Evolutionary conservation across 2,888 invertebrate genomes (phyloP), one percentile per base, ranked within the genome.

Genomic region (Bembecia ichneumoniformis): DNA sequence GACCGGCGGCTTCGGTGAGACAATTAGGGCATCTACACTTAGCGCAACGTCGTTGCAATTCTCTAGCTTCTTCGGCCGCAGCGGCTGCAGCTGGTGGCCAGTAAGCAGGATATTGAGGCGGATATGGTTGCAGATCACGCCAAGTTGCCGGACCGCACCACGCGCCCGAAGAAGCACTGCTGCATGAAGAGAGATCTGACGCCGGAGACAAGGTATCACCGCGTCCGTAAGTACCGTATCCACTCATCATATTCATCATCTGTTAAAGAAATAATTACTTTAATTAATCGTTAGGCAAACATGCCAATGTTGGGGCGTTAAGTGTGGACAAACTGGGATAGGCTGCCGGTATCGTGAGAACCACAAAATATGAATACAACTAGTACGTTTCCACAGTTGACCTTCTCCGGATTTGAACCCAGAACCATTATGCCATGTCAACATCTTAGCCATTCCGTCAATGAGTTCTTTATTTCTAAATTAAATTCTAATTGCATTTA

Each of bases 11-110:
- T 88, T 91, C 96, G 60, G 90, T 93, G 60, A 92, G 90, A 74
- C 91, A 95, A 82, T 92, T 95, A n/a, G 91, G 95, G 73, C 92
- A 95, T 49, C 92, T 91, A 73, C 94, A 94, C 66, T 93, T 92
- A 28, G 92, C 91, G 58, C 93, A 93, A 52, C 93, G 89, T 0
- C 93, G 88, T 55, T 92, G 92, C 36, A 91, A 86, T 53, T 90
- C 90, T 1, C 89, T 68, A 52, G 80, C 79, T 20, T 86, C 86
- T 44, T 84, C 86, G 1, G 77, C 81, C 48, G 76, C 68, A 60
- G 81, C 56, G 60, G 78, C 63, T 0, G 82, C 64, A 43, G 87
- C 78, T 35, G 87, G 82, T 1, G 88, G 81, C 68, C 88, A 84
- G 74, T 82, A 82, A 44, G 88, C 79, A 28, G 89, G 78, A 55